Base-by-base conservation (phyloP, 1,140 invertebrate species). In the Aplysia californica region DNA sequence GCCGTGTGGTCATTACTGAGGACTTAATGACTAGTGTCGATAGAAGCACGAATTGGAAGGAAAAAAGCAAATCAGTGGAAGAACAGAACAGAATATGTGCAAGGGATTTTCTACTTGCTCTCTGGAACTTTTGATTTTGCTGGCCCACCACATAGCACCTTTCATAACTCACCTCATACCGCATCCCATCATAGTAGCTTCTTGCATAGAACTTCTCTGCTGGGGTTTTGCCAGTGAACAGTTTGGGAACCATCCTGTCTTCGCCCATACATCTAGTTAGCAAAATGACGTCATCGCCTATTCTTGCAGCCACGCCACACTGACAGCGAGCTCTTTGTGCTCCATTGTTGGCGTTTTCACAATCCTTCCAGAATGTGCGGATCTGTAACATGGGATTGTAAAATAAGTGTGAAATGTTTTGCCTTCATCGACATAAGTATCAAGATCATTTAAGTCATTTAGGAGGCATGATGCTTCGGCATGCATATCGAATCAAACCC, bases 271-370 rank as follows among this genome's bases (percentile, higher is more conserved):
- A 76, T 0, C 64, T 78, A 21, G 36, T 75, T 20, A 88, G 73
- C 33, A 82, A 76, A 6, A 86, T 79, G 23, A 87, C 87, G 73
- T 87, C 84, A 75, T 86, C 83, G 5, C 75, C 81, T 0, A 81
- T 78, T 21, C 70, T 78, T 3, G 85, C 82, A 5, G 84, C 82
- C 0, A 85, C 82, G 21, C 79, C 86, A 75, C 87, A 88, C 66
- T 80, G 85, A 78, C 87, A 88, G 23, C 81, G 38, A 10, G 76
- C 41, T 23, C 29, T 38, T 4, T 41, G 21, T n/a, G 4, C 26
- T 6, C 10, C 20, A 39, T 26, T n/a, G 21, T 35, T 67, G 66
- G 64, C 59, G 21, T 68, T 31, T 29, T 72, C 75, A 36, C 77
- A 80, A 5, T 77, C 35, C 31, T 66, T 65, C 33, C 72, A 67